A percentile compares a stretch with the other conserved stretches of the same genome.
These are phyloP conservation scores for Umimayanthus chanpuru DNA, from an alignment of 92 coral and sea anemone species.

Conservation along the genomic window DNA sequence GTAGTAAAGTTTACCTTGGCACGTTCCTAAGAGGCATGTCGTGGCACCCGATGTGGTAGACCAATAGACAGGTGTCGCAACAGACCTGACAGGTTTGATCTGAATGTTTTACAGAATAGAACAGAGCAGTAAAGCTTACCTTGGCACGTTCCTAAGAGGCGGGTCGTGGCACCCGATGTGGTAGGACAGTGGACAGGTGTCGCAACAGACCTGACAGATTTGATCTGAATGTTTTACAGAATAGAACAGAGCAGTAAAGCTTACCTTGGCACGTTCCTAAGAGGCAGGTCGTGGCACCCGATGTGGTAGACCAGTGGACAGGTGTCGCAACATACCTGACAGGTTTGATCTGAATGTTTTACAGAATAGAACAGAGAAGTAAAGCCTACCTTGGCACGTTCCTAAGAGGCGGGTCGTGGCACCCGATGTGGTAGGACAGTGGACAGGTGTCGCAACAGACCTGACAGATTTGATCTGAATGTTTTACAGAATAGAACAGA, in stretches of 20 bases:
- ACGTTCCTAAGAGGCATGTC: slow-evolving; percentile 84
- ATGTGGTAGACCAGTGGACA: slow-evolving; percentile 93
- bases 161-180: slow-evolving; percentile 94
- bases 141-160: slow-evolving; percentile 82
- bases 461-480: background rate
- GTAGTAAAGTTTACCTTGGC: slow-evolving; percentile 36
- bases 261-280: slow-evolving; percentile 85
- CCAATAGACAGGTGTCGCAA: slow-evolving; percentile 93
- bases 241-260: background rate
- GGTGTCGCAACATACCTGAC: slow-evolving; percentile 81
- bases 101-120: too few relatives aligned
- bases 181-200: slow-evolving; percentile 88
- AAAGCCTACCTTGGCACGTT: slow-evolving; percentile 77
- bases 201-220: slow-evolving; percentile 95
- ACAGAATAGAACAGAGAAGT: too few relatives aligned
- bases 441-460: slow-evolving; percentile 97
- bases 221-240: too few relatives aligned
- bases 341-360: too few relatives aligned
- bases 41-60: slow-evolving; percentile 89
- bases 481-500: too few relatives aligned
- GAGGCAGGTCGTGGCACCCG: slow-evolving; percentile 91
- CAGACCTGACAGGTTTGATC: too few relatives aligned
- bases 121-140: slow-evolving; percentile 48
- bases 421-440: slow-evolving; percentile 81
- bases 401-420: slow-evolving; percentile 93